A percentile compares a stretch with the other conserved stretches of the same genome.
phyloP scores from a whole-genome alignment of 1,140 invertebrate species.

The Lucilia sericata region DNA sequence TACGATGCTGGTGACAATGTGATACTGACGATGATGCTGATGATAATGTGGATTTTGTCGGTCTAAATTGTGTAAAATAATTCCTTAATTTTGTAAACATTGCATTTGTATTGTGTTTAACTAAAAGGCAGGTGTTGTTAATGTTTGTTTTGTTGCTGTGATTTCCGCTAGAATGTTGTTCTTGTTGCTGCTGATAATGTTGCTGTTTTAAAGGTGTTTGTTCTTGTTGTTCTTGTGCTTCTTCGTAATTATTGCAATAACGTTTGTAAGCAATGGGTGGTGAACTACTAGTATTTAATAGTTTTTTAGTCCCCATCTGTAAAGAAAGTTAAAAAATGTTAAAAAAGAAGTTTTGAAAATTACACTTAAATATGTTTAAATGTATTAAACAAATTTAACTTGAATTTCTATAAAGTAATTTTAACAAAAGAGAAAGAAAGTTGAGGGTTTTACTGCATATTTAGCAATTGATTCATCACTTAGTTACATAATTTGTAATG shows the following conservation, averaged over 20 bases:
- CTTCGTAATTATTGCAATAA: background rate
- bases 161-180: conserved; percentile 15
- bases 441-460: background rate
- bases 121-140: conserved; percentile 31
- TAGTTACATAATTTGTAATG: conserved; percentile 16
- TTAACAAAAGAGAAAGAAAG: background rate
- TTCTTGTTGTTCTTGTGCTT: background rate
- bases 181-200: background rate
- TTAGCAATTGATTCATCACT: background rate
- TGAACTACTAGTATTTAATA: conserved; percentile 37
- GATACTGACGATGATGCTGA: conserved; percentile 47
- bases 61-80: conserved; percentile 22
- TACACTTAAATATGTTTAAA: no score
- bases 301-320: conserved; percentile 45
- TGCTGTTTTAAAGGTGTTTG: conserved; percentile 10
- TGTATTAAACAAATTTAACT: no score
- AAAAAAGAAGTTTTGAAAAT: background rate
- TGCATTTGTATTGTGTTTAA: background rate
- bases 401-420: background rate
- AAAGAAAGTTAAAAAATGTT: background rate
- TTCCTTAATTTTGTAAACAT: conserved; percentile 22
- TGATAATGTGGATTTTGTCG: conserved; percentile 44
- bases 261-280: conserved; percentile 31
- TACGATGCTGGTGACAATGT: conserved; percentile 10
- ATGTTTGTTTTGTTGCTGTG: background rate